Percentiles rank a stretch among this genome's conserved stretches.
Evolutionary conservation across 2,888 invertebrate species (phyloP).

Genomic region (Pharmacophagus antenor): DNA sequence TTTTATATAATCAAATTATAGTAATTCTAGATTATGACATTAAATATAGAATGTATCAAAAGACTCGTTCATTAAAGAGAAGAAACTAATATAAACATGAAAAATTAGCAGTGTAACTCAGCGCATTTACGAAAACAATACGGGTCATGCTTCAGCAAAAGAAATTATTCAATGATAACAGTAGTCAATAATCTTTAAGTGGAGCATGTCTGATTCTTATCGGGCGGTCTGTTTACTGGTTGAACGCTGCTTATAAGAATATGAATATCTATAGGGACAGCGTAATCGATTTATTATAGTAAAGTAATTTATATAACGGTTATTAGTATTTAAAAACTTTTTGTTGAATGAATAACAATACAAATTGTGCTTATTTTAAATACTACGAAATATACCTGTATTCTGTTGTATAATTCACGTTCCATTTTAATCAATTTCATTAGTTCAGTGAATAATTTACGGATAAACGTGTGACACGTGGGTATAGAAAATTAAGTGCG

Average conservation of each 20-base stretch:
- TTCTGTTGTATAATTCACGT: slow-evolving; percentile 27
- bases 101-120: no score
- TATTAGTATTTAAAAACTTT: no score
- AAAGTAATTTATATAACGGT: background rate
- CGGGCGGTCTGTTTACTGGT: slow-evolving; percentile 32
- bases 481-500: background rate
- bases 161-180: slow-evolving; percentile 35
- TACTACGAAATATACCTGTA: background rate
- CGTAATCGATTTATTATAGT: slow-evolving; percentile 21
- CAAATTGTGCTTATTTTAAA: background rate
- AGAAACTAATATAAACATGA: no score
- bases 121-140: background rate
- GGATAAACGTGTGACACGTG: background rate
- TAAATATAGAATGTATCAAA: no score
- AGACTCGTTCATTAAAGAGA: no score
- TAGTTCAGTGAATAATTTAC: background rate
- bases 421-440: slow-evolving; percentile 26
- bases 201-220: slow-evolving; percentile 38
- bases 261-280: slow-evolving; percentile 5
- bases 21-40: no score
- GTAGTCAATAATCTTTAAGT: slow-evolving; percentile 37
- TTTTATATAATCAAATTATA: no score
- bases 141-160: slow-evolving; percentile 28
- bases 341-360: slow-evolving; percentile 10
- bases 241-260: slow-evolving; percentile 30